Conservation (phyloP, 2,113 vertebrate genomes). For the Sorex fumeus region DNA sequence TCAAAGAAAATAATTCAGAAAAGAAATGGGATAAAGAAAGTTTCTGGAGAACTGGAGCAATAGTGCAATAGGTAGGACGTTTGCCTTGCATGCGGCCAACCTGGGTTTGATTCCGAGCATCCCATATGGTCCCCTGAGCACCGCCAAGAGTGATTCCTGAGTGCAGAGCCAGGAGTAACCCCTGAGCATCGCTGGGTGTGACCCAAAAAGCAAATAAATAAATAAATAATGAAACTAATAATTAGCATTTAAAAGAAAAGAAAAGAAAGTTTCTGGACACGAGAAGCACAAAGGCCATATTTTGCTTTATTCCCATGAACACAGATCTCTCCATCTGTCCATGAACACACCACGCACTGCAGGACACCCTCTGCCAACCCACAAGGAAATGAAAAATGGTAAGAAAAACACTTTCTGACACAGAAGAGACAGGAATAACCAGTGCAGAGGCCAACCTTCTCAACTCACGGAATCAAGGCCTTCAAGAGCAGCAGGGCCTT, state of each 20-base stretch:
- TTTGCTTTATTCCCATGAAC: slow-evolving; percentile 61
- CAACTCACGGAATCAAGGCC: not conserved
- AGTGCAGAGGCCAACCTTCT: not conserved
- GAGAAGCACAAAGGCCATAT: slow-evolving; percentile 33
- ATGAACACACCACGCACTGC: slow-evolving; percentile 60
- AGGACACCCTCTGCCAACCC: slow-evolving; percentile 60
- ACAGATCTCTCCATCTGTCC: slow-evolving; percentile 2
- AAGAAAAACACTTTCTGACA: slow-evolving; percentile 34
- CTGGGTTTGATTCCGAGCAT: no score
- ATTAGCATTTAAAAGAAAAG: no score
- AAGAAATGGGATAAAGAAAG: no score
- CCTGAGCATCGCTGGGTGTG: no score
- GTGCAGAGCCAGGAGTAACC: no score
- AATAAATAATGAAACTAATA: no score
- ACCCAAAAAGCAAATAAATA: no score
- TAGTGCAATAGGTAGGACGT: no score
- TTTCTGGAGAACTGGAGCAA: no score
- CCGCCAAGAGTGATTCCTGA: no score
- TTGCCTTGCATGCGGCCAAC: no score
- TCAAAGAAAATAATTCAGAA: not conserved
- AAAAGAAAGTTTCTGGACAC: not conserved
- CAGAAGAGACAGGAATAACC: not conserved
- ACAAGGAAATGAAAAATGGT: slow-evolving; percentile 13
- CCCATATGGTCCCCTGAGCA: no score
- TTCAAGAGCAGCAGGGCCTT: not conserved